Conservation (phyloP, 2,797 vertebrate genomes). For the Pygocentrus nattereri region DNA sequence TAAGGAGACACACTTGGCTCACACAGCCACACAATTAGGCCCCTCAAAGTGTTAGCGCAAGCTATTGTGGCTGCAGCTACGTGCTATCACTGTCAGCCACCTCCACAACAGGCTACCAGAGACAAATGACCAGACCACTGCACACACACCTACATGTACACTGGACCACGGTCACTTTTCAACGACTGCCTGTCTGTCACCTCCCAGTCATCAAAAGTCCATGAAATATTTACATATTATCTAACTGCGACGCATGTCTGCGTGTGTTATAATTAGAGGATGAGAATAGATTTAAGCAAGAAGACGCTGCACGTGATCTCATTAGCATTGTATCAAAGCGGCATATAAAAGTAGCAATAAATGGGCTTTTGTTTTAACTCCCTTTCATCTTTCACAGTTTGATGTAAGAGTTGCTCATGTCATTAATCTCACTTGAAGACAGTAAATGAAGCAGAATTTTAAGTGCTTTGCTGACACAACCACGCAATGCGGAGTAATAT, state of each 20-base stretch:
- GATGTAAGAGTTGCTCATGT: conserved; percentile 76
- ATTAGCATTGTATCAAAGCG: conserved; percentile 82
- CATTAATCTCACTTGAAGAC: conserved; percentile 78
- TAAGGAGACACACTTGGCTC: conserved; percentile 61
- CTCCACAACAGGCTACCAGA: conserved; percentile 33
- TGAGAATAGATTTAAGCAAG: conserved; percentile 71
- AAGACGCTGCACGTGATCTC: conserved; percentile 75
- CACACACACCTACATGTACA: neutral
- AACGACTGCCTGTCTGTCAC: conserved; percentile 29
- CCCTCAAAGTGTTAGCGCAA: conserved; percentile 38
- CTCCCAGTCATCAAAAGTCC: conserved; percentile 19
- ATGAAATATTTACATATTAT: conserved; percentile 70
- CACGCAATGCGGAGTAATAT: conserved; percentile 42
- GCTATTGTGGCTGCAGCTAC: conserved; percentile 22
- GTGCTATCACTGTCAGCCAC: conserved; percentile 28
- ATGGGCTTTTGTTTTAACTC: conserved; percentile 77
- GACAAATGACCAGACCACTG: conserved; percentile 36
- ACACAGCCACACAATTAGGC: conserved; percentile 68
- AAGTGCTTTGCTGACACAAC: conserved; percentile 72
- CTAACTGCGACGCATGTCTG: conserved; percentile 70
- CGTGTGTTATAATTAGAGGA: conserved; percentile 74
- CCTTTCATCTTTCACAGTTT: conserved; percentile 78
- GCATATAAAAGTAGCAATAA: conserved; percentile 79
- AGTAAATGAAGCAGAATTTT: conserved; percentile 74
- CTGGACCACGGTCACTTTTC: conserved; percentile 21